Percentiles rank a stretch among this genome's conserved stretches.
Evolutionary conservation across 2,888 invertebrate species (phyloP).

Genomic region (Bruchidius siliquastri): DNA sequence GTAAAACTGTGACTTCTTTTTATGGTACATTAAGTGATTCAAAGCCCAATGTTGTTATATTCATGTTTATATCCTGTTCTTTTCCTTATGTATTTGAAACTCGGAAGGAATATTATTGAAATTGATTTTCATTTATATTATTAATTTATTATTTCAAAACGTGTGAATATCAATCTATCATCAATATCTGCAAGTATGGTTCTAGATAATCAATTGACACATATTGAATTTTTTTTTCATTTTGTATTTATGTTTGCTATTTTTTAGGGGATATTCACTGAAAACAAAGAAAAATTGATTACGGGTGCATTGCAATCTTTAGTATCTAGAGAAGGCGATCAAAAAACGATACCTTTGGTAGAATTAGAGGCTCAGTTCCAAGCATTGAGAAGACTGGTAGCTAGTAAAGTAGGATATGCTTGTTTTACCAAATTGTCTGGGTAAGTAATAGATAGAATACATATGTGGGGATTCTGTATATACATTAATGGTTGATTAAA

Average conservation of each 20-base stretch:
- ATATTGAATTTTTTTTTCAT: too few relatives aligned
- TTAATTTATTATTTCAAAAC: too few relatives aligned
- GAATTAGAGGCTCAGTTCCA: slow-evolving; percentile 95
- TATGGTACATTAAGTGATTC: background rate
- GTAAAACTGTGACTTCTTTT: too few relatives aligned
- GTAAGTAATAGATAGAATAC: slow-evolving; percentile 48
- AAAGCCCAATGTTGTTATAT: too few relatives aligned
- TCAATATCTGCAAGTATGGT: too few relatives aligned
- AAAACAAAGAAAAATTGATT: slow-evolving; percentile 97
- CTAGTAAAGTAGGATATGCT: slow-evolving; percentile 96
- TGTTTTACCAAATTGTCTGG: slow-evolving; percentile 87
- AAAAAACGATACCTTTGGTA: slow-evolving; percentile 57
- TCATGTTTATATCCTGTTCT: too few relatives aligned
- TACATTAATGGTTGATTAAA: background rate
- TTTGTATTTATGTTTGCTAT: too few relatives aligned
- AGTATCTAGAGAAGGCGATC: slow-evolving; percentile 65
- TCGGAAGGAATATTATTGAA: too few relatives aligned
- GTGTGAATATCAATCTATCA: too few relatives aligned
- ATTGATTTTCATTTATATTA: too few relatives aligned
- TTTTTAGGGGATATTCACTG: slow-evolving; percentile 87
- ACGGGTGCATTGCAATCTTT: slow-evolving; percentile 83
- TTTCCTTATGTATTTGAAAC: too few relatives aligned
- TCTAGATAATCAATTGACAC: too few relatives aligned
- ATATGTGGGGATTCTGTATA: background rate
- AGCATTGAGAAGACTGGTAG: slow-evolving; percentile 85